A percentile compares a stretch with the other conserved stretches of the same genome.
These are phyloP conservation scores for Actinostola sp. DNA, from an alignment of 92 coral and sea anemone species.

Conservation along the genomic window DNA sequence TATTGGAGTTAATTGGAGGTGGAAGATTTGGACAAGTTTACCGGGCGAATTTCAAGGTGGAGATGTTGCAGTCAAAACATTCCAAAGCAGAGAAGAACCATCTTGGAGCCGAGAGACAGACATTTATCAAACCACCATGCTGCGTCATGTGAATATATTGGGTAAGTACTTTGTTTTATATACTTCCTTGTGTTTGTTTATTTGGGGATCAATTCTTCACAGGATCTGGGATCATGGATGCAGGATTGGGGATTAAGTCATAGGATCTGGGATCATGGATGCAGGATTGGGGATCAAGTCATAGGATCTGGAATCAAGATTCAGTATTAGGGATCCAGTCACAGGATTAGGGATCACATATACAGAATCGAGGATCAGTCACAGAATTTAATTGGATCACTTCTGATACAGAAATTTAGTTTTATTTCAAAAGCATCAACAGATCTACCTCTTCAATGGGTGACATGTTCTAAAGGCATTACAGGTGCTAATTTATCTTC, in stretches of 20 bases:
- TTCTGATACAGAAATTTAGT: too few species aligned
- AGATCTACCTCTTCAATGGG: background rate
- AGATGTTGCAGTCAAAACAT: slow-evolving; percentile 24
- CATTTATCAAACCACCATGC: slow-evolving; percentile 8
- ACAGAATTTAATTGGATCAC: too few species aligned
- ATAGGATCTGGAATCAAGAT: too few species aligned
- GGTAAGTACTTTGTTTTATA: slow-evolving; percentile 8
- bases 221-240: background rate
- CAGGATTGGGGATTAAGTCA: background rate
- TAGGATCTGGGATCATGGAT: too few species aligned
- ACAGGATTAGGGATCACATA: too few species aligned
- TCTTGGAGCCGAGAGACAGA: slow-evolving; percentile 22
- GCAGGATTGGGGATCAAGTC: too few species aligned
- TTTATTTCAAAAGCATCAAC: too few species aligned
- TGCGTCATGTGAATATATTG: slow-evolving; percentile 23
- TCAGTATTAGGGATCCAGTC: too few species aligned
- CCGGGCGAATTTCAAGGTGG: background rate
- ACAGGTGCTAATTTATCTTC: too few species aligned
- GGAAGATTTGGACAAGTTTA: slow-evolving; percentile 28
- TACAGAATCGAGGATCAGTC: too few species aligned
- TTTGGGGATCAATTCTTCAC: background rate
- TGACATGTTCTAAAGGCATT: too few species aligned
- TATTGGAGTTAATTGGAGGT: slow-evolving; percentile 2
- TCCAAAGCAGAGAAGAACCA: background rate
- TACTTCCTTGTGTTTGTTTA: background rate